Conservation (phyloP, 2,113 vertebrate genomes). For the Struthidea cinerea region DNA sequence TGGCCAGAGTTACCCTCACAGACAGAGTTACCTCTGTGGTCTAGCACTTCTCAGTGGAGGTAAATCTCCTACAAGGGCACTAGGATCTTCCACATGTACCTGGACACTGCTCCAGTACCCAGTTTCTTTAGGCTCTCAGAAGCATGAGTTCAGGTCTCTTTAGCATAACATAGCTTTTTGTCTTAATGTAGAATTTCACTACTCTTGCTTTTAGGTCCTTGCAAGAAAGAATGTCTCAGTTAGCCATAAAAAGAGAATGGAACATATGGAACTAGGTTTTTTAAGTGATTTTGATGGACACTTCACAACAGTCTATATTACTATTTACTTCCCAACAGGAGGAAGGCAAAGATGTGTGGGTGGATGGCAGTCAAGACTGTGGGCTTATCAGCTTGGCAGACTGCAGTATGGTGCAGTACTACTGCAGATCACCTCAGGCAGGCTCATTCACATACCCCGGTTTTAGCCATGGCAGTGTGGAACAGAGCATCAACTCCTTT, state of each 20-base stretch:
- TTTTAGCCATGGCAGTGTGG: not conserved
- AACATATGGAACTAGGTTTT: not conserved
- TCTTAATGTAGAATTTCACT: not conserved
- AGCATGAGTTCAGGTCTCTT: not conserved
- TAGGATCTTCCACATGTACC: not conserved
- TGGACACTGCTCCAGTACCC: not conserved
- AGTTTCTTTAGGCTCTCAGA: not conserved
- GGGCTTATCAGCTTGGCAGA: not conserved
- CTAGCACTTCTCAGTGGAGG: not conserved
- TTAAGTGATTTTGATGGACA: conserved; percentile 33
- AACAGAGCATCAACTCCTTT: not conserved
- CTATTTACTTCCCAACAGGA: conserved; percentile 16
- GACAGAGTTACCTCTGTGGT: not conserved
- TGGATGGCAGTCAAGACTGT: conserved; percentile 38
- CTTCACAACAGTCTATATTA: conserved; percentile 2
- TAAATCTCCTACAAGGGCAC: not conserved
- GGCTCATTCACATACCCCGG: not conserved
- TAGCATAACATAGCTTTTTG: not conserved
- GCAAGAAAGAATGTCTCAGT: not conserved
- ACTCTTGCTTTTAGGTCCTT: not conserved
- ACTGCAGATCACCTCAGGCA: not conserved
- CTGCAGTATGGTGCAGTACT: not conserved
- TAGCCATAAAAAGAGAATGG: not conserved
- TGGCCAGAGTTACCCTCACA: not conserved
- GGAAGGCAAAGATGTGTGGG: conserved; percentile 17